These are phyloP conservation scores for Drosophila yakuba DNA, from an alignment of 1,140 invertebrate genomes.

Conservation along the genomic window DNA sequence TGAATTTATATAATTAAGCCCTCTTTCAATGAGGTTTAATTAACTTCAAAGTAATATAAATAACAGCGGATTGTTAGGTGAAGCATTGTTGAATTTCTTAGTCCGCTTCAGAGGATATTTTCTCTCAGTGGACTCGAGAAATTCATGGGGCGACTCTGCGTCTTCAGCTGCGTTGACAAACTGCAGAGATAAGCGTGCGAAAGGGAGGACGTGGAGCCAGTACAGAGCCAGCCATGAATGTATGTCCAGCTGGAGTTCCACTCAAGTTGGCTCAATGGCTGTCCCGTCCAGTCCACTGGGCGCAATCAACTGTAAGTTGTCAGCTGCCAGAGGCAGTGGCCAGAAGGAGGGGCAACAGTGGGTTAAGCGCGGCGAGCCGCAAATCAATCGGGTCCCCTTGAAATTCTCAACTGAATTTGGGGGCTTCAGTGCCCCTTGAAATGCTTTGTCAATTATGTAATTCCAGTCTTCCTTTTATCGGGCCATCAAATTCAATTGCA, in stretches of 20 bases:
- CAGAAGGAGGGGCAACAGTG: not conserved
- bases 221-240: conserved; percentile 52
- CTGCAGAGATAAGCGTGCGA: conserved; percentile 48
- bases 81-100: no score
- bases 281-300: conserved; percentile 40
- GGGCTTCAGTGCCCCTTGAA: conserved; percentile 1
- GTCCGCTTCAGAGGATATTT: not conserved
- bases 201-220: conserved; percentile 7
- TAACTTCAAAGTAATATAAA: no score
- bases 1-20: not conserved
- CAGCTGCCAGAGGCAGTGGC: conserved; percentile 27
- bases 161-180: conserved; percentile 55
- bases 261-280: conserved; percentile 34
- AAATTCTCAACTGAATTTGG: conserved; percentile 37
- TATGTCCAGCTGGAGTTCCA: conserved; percentile 23
- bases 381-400: conserved; percentile 56
- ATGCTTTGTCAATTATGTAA: conserved; percentile 35
- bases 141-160: conserved; percentile 53
- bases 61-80: no score
- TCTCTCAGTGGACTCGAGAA: conserved; percentile 34
- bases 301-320: conserved; percentile 69
- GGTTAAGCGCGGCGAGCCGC: conserved; percentile 24
- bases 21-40: no score
- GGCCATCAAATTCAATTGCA: conserved; percentile 38
- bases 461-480: conserved; percentile 15